Evolutionary conservation across 2,888 invertebrate genomes (phyloP), one percentile per base, ranked within the genome.

Genomic region (Argynnis bischoffii): DNA sequence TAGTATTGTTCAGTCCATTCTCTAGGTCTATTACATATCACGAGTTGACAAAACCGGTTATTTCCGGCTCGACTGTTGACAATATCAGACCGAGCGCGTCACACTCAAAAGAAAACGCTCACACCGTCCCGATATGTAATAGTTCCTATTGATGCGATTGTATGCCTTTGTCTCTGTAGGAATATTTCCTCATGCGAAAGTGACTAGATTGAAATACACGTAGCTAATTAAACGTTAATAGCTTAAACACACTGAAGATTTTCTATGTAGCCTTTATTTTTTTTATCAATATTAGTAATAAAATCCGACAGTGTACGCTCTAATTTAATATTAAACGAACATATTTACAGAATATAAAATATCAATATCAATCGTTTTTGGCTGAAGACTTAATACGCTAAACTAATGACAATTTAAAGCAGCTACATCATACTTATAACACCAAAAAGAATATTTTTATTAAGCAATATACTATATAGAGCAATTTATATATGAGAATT

Each of bases 351-450:
- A 48, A 48, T 59, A 59, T 6, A 59, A 59, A 59, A 48, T 11
- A 11, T 48, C 16, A 11, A 59, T 48, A 59, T 47, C 15, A 59
- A 47, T 59, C 35, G 35, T 55, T 55, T 55, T 64, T 61, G 66
- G 64, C 64, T 47, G 46, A 55, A 51, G 15, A 51, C 50, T 8
- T 51, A 26, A 53, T 41, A 35, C 15, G 18, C 51, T 59, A 59
- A 59, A 59, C 26, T 48, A 59, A 59, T 26, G 35, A 41, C 26
- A n/a, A 48, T 59, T 16, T 26, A 59, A 48, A 59, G 61, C 51
- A 18, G 51, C 50, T 51, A 51, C 18, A 16, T n/a, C 16, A 16
- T 8, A 16, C n/a, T 50, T 50, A 31, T 8, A 50, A 35, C 18
- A 35, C 51, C 14, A 35, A 50, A 61, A 50, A 15, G 11, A 8